Base-by-base conservation (phyloP, 2,888 invertebrate genomes). In the Julus scandinavius region DNA sequence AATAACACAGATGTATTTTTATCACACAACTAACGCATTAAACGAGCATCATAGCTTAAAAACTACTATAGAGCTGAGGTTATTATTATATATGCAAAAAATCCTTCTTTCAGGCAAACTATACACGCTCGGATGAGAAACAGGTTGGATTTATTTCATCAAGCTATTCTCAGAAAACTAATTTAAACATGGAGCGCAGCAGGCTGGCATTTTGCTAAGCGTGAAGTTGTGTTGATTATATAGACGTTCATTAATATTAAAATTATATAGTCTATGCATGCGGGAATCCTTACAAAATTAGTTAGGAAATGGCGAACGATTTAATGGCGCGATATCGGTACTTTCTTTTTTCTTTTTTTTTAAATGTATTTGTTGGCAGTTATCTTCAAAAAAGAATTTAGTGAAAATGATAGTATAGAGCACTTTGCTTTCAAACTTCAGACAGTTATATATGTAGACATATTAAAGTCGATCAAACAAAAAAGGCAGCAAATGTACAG, bases 1-100 rank as follows among this genome's bases (percentile, higher is more conserved):
- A 80, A 80, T 80, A 80, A 80, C 80, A 80, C 80, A 80, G 80
- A 80, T 80, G 80, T 80, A 80, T 80, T 80, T 80, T 80, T 80
- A 80, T 80, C 80, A 80, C 80, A 80, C 80, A 80, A 80, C 80
- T 80, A 80, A 80, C 80, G 80, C 80, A 80, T 80, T 80, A 80
- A 80, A 80, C 80, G 80, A 29, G 80, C 38, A 80, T 80, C 80
- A 80, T 20, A 80, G 80, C 80, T 80, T 38, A 80, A 80, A 80
- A 80, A 80, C 80, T 38, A 38, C 38, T 20, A 20, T 80, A 20
- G 80, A 80, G 80, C 80, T 38, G 29, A 29, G 38, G 38, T 38
- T 38, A 80, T 80, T 80, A 80, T 80, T 80, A 80, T 80, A 38
- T 29, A 80, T 80, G 80, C 80, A 80, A 80, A 80, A 80, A 80